Percentiles rank a stretch among this genome's conserved stretches.
phyloP scores from a whole-genome alignment of 2,888 invertebrate species.

The Athripsodes cinereus region DNA sequence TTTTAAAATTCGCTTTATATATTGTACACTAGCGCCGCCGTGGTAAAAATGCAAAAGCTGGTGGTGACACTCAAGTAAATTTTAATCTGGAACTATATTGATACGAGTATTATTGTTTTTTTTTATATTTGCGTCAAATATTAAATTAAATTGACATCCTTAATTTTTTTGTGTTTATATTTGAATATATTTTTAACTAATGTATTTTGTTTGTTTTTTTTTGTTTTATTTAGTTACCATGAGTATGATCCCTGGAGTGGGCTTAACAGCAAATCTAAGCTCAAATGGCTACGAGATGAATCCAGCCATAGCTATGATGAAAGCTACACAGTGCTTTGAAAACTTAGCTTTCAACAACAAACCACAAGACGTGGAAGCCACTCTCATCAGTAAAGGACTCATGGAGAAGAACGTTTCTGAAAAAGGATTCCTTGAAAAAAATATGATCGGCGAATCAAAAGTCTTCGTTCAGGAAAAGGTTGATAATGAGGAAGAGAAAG shows the following conservation, averaged over 20 bases:
- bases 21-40: no score
- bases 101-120: no score
- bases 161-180: no score
- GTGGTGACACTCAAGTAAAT: no score
- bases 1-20: no score
- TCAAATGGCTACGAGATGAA: constrained; percentile 63
- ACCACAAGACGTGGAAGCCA: constrained; percentile 32
- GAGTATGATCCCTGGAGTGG: constrained; percentile 51
- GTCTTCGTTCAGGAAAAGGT: constrained; percentile 41
- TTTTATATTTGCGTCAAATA: no score
- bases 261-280: constrained; percentile 58
- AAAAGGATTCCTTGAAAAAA: constrained; percentile 39
- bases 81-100: no score
- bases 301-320: constrained; percentile 57
- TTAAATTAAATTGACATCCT: no score
- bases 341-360: constrained; percentile 44
- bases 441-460: constrained; percentile 32
- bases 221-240: constrained; percentile 21
- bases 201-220: not conserved
- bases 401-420: constrained; percentile 42
- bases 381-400: constrained; percentile 30
- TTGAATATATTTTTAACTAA: not conserved
- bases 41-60: no score
- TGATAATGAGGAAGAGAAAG: constrained; percentile 24
- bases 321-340: constrained; percentile 48